Evolutionary conservation across 2,113 vertebrate genomes (phyloP).

Genomic region (Aphyosemion australe): DNA sequence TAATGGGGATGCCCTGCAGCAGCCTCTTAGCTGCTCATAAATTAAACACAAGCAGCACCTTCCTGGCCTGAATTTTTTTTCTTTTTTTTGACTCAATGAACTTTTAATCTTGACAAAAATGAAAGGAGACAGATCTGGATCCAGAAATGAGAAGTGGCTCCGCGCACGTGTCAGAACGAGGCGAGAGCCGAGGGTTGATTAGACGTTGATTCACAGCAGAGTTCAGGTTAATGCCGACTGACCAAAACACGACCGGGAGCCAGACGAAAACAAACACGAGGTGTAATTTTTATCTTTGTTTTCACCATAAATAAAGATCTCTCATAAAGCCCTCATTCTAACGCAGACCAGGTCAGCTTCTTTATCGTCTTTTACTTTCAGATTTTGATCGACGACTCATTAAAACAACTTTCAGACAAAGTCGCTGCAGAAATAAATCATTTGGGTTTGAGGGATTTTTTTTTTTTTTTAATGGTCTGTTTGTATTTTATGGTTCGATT

Average conservation of each 20-base stretch:
- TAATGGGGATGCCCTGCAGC: constrained; percentile 65
- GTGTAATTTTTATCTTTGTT: too few relatives aligned
- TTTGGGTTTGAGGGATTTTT: too few relatives aligned
- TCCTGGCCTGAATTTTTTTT: constrained; percentile 37
- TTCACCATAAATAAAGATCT: too few relatives aligned
- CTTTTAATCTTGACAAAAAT: constrained; percentile 50
- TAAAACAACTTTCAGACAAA: not conserved
- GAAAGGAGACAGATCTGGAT: constrained; percentile 30
- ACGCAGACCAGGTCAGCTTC: too few relatives aligned
- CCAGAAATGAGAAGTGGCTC: constrained; percentile 14
- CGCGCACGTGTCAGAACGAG: not conserved
- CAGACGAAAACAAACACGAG: not conserved
- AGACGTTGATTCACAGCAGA: constrained; percentile 1
- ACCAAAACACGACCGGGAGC: not conserved
- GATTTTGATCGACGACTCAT: not conserved
- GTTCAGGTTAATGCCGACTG: constrained; percentile 7
- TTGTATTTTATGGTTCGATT: too few relatives aligned
- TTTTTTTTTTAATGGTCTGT: too few relatives aligned
- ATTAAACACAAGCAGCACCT: constrained; percentile 58
- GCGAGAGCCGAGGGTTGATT: not conserved
- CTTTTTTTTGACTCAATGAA: constrained; percentile 25
- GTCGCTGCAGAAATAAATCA: too few relatives aligned
- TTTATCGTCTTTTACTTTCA: not conserved
- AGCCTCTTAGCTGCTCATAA: constrained; percentile 67
- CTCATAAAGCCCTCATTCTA: too few relatives aligned